These are phyloP conservation scores for Galago senegalensis DNA, from an alignment of 2,797 vertebrate species.

Conservation along the genomic window DNA sequence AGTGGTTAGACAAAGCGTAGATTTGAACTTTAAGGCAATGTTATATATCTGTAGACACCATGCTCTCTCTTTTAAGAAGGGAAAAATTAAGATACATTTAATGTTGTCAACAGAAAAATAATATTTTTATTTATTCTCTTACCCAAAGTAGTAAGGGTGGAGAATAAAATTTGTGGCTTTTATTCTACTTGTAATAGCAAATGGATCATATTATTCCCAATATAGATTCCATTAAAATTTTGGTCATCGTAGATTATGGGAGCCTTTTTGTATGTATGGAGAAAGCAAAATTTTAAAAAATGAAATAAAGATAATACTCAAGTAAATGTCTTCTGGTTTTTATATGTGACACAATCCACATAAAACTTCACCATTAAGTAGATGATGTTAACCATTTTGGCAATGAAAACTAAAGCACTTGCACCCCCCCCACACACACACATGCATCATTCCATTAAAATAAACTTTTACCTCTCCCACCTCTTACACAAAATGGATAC, in stretches of 20 bases:
- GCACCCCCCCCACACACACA: neutral
- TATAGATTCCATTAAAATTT: neutral
- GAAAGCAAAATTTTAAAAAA: neutral
- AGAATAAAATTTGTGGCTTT: neutral
- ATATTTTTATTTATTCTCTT: conserved; percentile 32
- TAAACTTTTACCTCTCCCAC: neutral
- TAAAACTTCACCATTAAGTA: neutral
- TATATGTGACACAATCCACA: neutral
- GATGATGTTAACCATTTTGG: neutral
- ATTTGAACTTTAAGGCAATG: neutral
- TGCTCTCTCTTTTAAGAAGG: neutral
- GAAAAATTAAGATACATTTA: neutral
- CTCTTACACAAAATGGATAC: neutral
- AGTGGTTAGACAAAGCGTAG: neutral
- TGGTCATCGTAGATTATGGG: neutral
- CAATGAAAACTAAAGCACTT: neutral
- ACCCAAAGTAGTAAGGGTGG: neutral
- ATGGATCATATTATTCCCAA: neutral
- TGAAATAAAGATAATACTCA: neutral
- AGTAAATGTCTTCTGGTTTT: neutral
- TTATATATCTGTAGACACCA: neutral
- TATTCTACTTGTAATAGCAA: neutral
- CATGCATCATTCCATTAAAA: neutral
- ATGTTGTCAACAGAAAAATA: neutral
- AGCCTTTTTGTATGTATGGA: neutral